A percentile compares a stretch with the other conserved stretches of the same genome.
Conservation (phyloP, 2,113 vertebrate species). For the Gopherus evgoodei region DNA sequence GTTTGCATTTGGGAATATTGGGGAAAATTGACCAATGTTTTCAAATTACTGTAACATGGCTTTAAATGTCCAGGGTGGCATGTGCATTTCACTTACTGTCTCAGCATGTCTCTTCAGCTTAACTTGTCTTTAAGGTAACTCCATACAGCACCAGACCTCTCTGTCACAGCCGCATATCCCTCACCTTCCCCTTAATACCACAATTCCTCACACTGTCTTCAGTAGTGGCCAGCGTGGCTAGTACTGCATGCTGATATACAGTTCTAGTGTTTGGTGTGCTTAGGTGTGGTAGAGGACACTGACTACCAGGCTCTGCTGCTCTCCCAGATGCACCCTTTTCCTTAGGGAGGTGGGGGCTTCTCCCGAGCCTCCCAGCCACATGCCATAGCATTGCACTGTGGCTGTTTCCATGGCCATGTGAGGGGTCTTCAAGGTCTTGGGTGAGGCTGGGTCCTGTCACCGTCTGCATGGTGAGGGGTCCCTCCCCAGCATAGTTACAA, state of each 20-base stretch:
- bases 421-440: too few species aligned
- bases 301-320: neutral
- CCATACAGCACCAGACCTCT: neutral
- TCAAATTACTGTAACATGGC: neutral
- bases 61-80: neutral
- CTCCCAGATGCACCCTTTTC: neutral
- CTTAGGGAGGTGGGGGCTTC: neutral
- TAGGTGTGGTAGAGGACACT: too few species aligned
- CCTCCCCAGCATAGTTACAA: too few species aligned
- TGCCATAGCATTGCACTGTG: neutral
- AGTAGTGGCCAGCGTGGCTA: neutral
- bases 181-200: neutral
- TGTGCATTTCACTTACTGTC: neutral
- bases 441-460: too few species aligned
- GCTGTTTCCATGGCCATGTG: too few species aligned
- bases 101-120: neutral
- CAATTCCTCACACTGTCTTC: neutral
- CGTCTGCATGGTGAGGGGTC: too few species aligned
- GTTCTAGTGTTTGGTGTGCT: too few species aligned
- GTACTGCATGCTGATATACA: neutral
- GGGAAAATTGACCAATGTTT: too few species aligned
- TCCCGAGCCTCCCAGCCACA: too few species aligned
- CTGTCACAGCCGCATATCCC: neutral
- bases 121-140: neutral
- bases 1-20: neutral